Evolutionary conservation across 92 coral and sea anemone genomes (phyloP).

Genomic region (Paramuricea clavata): DNA sequence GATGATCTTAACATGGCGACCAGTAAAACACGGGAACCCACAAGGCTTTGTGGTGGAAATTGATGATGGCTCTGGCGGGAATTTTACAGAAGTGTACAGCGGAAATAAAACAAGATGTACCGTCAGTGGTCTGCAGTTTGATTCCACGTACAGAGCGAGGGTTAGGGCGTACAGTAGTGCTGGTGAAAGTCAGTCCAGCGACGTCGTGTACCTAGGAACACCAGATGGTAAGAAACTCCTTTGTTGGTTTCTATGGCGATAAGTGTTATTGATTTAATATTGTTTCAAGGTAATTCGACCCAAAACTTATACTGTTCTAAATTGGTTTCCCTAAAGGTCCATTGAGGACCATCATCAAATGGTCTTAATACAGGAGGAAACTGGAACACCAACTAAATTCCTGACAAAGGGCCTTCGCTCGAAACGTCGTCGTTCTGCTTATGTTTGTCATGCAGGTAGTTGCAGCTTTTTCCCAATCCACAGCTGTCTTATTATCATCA

Average conservation of each 20-base stretch:
- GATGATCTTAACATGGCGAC: conserved; percentile 91
- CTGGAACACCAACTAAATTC: no score
- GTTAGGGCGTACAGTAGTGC: conserved; percentile 89
- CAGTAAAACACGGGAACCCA: conserved; percentile 88
- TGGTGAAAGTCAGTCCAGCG: conserved; percentile 94
- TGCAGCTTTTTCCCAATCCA: no score
- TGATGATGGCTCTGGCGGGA: conserved; percentile 91
- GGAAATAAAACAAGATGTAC: conserved; percentile 88
- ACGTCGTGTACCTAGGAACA: conserved; percentile 91
- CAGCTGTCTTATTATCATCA: no score
- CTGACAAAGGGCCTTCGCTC: no score
- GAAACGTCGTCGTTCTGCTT: no score
- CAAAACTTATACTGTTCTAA: no score
- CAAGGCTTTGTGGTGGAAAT: conserved; percentile 94
- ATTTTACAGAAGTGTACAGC: conserved; percentile 88
- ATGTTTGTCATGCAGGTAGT: no score
- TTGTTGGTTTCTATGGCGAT: background rate
- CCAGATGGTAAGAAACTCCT: conserved; percentile 79
- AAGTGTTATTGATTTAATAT: background rate
- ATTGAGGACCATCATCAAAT: no score
- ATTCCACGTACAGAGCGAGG: conserved; percentile 96
- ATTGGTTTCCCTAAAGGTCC: no score
- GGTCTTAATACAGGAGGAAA: no score
- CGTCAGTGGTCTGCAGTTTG: conserved; percentile 94
- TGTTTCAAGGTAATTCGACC: background rate